These are phyloP conservation scores for Lasius fuliginosus DNA, from an alignment of 2,888 invertebrate genomes.

Conservation along the genomic window DNA sequence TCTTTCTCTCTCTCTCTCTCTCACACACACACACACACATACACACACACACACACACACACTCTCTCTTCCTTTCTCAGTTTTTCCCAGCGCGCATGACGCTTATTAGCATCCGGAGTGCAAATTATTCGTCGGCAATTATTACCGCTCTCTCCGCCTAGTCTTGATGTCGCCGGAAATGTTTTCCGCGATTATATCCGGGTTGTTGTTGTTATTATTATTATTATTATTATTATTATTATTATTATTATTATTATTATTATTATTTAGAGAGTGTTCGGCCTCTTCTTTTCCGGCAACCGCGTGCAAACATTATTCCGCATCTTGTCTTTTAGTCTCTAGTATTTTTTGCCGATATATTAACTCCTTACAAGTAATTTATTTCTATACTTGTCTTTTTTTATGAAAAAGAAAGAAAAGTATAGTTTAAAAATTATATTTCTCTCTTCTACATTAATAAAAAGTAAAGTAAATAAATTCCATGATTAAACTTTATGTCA, in stretches of 20 bases:
- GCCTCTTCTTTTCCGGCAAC: neutral
- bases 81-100: conserved; percentile 18
- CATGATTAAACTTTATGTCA: neutral
- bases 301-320: neutral
- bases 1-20: neutral
- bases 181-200: conserved; percentile 24
- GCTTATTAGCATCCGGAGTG: conserved; percentile 42
- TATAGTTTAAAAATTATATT: neutral
- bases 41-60: no score
- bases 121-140: conserved; percentile 52
- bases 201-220: conserved; percentile 26
- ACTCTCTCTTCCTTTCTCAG: neutral
- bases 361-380: neutral
- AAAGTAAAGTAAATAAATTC: neutral
- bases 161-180: conserved; percentile 13
- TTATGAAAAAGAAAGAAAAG: neutral
- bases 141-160: conserved; percentile 2
- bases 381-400: neutral
- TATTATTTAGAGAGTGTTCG: conserved; percentile 36
- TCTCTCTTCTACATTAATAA: neutral
- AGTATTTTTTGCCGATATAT: neutral
- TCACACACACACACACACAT: no score
- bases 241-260: conserved; percentile 1
- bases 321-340: neutral
- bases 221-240: conserved; percentile 30